Conservation (phyloP, 2,113 vertebrate species). For the Ploceus nigricollis region DNA sequence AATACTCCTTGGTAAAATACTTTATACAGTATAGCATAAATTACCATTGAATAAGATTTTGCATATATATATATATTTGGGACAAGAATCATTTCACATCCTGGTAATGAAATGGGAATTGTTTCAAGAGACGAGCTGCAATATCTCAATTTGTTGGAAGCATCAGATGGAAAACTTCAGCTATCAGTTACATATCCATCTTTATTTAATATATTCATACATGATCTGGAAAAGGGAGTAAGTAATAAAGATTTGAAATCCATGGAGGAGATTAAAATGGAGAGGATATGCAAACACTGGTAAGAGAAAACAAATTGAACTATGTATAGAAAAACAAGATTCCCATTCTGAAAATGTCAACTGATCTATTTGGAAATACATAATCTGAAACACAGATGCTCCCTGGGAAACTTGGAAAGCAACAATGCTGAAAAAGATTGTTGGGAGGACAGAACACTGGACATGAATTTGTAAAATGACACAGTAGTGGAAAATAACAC, state of each 20-base stretch:
- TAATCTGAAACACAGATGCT: slow-evolving; percentile 18
- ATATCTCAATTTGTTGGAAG: neutral
- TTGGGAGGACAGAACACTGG: neutral
- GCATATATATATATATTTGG: neutral
- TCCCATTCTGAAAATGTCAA: neutral
- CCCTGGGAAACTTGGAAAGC: slow-evolving; percentile 17
- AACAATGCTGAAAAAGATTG: neutral
- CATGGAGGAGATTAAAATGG: neutral
- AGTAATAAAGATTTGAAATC: neutral
- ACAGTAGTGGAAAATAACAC: neutral
- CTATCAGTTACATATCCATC: neutral
- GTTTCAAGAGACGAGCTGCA: neutral
- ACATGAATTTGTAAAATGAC: neutral
- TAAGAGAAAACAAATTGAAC: neutral
- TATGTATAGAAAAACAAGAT: slow-evolving; percentile 1
- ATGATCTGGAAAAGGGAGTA: neutral
- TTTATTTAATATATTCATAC: slow-evolving; percentile 1
- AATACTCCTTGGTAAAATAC: neutral
- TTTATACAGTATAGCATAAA: neutral
- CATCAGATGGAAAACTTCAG: neutral
- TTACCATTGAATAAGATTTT: neutral
- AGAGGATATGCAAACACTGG: neutral
- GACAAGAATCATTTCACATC: neutral
- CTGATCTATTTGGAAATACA: neutral
- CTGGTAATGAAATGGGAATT: neutral